A percentile compares a stretch with the other conserved stretches of the same genome.
Conservation (phyloP, 2,113 vertebrate genomes). For the Aix galericulata region DNA sequence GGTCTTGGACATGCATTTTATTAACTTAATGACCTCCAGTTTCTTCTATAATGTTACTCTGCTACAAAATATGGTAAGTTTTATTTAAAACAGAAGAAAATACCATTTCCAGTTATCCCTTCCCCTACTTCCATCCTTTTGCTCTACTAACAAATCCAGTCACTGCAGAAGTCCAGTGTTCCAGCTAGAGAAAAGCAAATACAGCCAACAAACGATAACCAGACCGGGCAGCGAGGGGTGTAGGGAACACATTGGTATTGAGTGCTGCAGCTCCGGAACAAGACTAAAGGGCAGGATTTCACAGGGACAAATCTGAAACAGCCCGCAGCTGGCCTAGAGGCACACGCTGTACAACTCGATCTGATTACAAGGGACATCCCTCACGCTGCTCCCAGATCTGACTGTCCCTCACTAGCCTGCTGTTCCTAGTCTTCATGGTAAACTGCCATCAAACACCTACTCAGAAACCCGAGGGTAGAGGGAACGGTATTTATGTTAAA, state of each 20-base stretch:
- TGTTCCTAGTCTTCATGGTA: neutral
- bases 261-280: neutral
- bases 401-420: neutral
- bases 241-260: neutral
- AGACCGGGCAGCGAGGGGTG: neutral
- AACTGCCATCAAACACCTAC: neutral
- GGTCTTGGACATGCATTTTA: neutral
- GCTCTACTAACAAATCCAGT: neutral
- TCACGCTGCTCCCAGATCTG: neutral
- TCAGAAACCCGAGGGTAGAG: neutral
- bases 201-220: neutral
- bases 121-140: neutral
- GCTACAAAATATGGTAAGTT: neutral
- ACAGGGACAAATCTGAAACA: neutral
- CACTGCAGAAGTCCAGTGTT: neutral
- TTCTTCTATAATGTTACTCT: neutral
- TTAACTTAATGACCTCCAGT: neutral
- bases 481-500: neutral
- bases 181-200: neutral
- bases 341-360: neutral
- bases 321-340: neutral
- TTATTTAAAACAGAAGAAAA: neutral
- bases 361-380: neutral
- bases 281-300: constrained; percentile 8
- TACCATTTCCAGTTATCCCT: neutral